Conservation (phyloP, 23 tunicate species). For the Halocynthia roretzi region DNA sequence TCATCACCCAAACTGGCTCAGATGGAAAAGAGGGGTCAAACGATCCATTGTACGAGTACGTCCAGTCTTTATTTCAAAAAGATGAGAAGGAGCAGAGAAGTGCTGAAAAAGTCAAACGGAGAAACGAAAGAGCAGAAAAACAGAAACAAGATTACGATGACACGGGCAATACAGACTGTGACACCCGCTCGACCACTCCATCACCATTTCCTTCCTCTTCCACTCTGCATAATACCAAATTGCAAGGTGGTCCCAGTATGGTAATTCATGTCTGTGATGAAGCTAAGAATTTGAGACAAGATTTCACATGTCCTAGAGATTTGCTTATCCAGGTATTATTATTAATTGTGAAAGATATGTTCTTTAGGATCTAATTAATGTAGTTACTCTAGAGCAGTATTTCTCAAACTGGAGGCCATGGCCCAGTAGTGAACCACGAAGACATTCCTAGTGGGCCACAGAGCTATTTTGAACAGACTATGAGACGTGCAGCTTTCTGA, state of each 20-base stretch:
- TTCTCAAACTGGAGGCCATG: too few species aligned
- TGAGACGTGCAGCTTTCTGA: too few species aligned
- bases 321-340: conserved; percentile 49
- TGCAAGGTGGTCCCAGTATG: conserved; percentile 38
- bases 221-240: conserved; percentile 3
- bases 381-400: too few species aligned
- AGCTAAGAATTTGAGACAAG: conserved; percentile 75
- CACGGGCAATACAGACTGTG: conserved; percentile 17
- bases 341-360: neutral
- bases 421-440: too few species aligned
- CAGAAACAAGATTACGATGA: conserved; percentile 22
- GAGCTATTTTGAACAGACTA: too few species aligned
- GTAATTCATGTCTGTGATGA: conserved; percentile 98
- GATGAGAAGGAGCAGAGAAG: conserved; percentile 17
- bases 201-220: conserved; percentile 2
- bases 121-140: conserved; percentile 10
- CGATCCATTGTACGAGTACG: conserved; percentile 22
- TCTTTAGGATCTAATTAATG: neutral
- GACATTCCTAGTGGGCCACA: too few species aligned
- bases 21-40: neutral
- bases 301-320: conserved; percentile 92
- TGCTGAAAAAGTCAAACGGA: conserved; percentile 9
- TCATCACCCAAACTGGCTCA: neutral
- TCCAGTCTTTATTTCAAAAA: conserved; percentile 8
- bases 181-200: conserved; percentile 25